Percentiles rank a stretch among this genome's conserved stretches.
These are phyloP conservation scores for Sanderia malayensis DNA, from an alignment of 30 jellyfish, hydroid and myxozoan genomes.

Conservation along the genomic window DNA sequence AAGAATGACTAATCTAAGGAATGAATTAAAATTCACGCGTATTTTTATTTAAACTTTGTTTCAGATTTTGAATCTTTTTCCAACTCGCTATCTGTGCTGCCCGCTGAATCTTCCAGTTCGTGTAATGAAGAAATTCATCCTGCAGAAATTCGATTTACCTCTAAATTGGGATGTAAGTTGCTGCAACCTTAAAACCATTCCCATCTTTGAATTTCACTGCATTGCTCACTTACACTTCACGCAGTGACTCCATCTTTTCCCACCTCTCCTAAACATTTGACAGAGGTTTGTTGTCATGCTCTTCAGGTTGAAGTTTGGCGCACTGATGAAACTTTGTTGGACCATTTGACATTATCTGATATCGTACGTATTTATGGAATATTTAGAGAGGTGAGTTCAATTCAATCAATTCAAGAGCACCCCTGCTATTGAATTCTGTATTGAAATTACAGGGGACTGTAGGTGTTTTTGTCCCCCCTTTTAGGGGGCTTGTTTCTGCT, in stretches of 20 bases:
- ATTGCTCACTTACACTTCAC: not conserved
- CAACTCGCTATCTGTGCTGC: constrained; percentile 95
- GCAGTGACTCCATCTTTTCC: no score
- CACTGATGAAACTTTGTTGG: constrained; percentile 89
- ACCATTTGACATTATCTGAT: constrained; percentile 64
- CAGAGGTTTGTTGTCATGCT: no score
- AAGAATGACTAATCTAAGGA: no score
- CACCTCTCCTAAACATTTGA: no score
- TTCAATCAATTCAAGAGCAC: no score
- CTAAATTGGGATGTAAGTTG: constrained; percentile 74
- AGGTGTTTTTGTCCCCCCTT: no score
- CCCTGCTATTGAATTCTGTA: no score
- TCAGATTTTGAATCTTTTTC: constrained; percentile 76
- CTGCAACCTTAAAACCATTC: not conserved
- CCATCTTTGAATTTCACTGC: no score
- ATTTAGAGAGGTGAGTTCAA: constrained; percentile 83
- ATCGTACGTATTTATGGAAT: constrained; percentile 82
- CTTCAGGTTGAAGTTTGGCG: constrained; percentile 94
- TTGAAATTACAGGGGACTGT: no score
- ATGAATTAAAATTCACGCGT: no score
- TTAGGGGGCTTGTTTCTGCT: no score
- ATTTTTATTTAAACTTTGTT: no score
- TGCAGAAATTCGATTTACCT: constrained; percentile 76
- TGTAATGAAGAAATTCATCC: constrained; percentile 80
- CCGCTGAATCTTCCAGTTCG: constrained; percentile 91